Evolutionary conservation across 92 coral and sea anemone genomes (phyloP), one percentile per base, ranked within the genome.

Genomic region (Porites evermanni): DNA sequence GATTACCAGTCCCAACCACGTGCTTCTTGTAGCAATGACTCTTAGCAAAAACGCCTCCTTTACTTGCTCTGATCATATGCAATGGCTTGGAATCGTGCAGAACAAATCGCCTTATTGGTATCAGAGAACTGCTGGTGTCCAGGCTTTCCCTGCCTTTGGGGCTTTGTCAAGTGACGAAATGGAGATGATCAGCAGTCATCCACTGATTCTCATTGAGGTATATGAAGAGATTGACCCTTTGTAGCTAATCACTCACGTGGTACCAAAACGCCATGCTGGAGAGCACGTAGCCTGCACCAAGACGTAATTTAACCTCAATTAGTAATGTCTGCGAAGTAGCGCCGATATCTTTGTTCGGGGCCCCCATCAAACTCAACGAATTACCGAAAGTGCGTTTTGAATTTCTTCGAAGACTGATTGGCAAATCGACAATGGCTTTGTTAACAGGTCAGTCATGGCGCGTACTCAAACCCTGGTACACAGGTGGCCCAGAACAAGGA

Each of bases 171-270:
- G n/a, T 2, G 60, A 85, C 10, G 88, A 87, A 14, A 88, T 92
- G 82, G 19, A 78, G 9, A 81, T 18, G 12, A 32, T 89, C n/a
- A 67, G 47, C 9, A 75, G 82, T 63, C 87, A 84, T 17, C 87
- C 89, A 2, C 21, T 94, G 13, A 82, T 88, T 65, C 88, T 94
- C 14, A 90, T 86, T 1, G 84, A 94, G 98, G 98, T 93, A 80
- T 24, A 66, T 11, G 12, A 1, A 56, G 10, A 11, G 16, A 11
- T 11, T 56, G 16, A 56, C 12, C 61, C 61, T 56, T 56, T 56
- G 61, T 0, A 56, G 61, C 4, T 11, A 56, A 56, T 3, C 13
- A 11, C 47, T 38, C 47, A 38, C 47, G 47, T 38, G 6, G 7
- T 38, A 38, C 47, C 47, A 38, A 38, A 38, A 38, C 47, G 47